Percentiles rank a stretch among this genome's conserved stretches.
phyloP scores from a whole-genome alignment of 2,888 invertebrate genomes.

The Furcula furcula region DNA sequence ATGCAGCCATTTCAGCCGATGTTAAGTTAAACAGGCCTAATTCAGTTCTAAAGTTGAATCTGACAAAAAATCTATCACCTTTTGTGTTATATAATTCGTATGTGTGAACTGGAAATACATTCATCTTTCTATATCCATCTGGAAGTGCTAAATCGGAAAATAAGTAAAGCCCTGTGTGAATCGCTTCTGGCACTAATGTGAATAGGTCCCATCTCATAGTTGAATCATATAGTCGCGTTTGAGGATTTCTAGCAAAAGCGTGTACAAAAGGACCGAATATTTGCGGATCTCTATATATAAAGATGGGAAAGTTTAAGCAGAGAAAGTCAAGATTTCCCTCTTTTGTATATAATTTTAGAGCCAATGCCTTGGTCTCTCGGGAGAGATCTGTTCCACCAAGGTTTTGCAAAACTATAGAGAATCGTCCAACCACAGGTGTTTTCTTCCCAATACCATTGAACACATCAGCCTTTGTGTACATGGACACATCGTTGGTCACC shows the following conservation, averaged over 20 bases:
- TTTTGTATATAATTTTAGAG: conserved; percentile 94
- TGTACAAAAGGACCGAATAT: conserved; percentile 93
- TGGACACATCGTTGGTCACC: conserved; percentile 89
- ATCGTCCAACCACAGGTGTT: conserved; percentile 87
- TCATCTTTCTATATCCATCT: conserved; percentile 94
- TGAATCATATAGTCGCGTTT: conserved; percentile 89
- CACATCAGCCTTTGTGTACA: conserved; percentile 87
- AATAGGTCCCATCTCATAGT: conserved; percentile 95
- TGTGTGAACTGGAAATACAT: conserved; percentile 94
- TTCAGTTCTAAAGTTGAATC: conserved; percentile 94
- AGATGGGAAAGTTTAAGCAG: conserved; percentile 92
- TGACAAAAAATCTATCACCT: conserved; percentile 87
- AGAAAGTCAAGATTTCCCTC: conserved; percentile 95
- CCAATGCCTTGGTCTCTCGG: conserved; percentile 92
- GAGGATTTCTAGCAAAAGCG: conserved; percentile 95
- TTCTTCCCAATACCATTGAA: conserved; percentile 88
- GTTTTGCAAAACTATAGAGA: conserved; percentile 90
- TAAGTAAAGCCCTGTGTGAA: conserved; percentile 88
- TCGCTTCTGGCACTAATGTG: conserved; percentile 88
- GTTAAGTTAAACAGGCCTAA: conserved; percentile 91
- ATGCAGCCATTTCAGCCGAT: conserved; percentile 81
- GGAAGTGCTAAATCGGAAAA: conserved; percentile 94
- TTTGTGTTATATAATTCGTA: conserved; percentile 91
- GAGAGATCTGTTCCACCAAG: conserved; percentile 91
- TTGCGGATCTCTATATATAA: conserved; percentile 91